Base-by-base conservation (phyloP, 2,113 vertebrate genomes). In the Lycaon pictus region DNA sequence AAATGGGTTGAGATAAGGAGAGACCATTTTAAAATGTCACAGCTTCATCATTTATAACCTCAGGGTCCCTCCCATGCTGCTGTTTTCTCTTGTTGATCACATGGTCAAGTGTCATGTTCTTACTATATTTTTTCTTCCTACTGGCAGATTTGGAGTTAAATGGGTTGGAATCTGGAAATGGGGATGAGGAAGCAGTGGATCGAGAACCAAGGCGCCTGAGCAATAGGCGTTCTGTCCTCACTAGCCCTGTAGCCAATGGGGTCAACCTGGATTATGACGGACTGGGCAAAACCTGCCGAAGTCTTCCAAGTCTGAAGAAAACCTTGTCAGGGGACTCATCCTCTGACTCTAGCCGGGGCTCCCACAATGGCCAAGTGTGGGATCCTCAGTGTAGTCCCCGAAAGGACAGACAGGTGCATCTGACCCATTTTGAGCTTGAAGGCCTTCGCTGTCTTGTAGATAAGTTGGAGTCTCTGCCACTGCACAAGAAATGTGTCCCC, bases 401-500 rank as follows among this genome's bases (percentile, higher is more conserved):
- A 85, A 99, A 99, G 98, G 98, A 63, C 97, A 98, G 97, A 93
- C 99, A 97, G 97, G 98, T 99, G 27, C 99, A 99, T 92, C 98
- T 99, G 93, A 99, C 99, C 1, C 99, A 99, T 35, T 99, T 99
- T 71, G 99, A 99, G 98, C 98, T 99, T 76, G 99, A 99, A 98
- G 99, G 99, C 4, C 98, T 99, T 88, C 99, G 99, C 98, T 99
- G 99, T 98, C 99, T 99, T 0, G 98, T 99, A 95, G 99, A 99
- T 96, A 99, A 99, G 96, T 98, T 99, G 98, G 99, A 99, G 98
- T 99, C 99, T 0, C 98, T 99, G 92, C 99, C 99, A 0, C 96
- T 99, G 69, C 99, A 99, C 98, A 99, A 99, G 98, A 99, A 99
- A 97, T 99, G 99, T 10, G 99, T 99, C 77, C 99, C 99, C 32